Base-by-base conservation (phyloP, 2,888 invertebrate species). In the Scaeva pyrastri region DNA sequence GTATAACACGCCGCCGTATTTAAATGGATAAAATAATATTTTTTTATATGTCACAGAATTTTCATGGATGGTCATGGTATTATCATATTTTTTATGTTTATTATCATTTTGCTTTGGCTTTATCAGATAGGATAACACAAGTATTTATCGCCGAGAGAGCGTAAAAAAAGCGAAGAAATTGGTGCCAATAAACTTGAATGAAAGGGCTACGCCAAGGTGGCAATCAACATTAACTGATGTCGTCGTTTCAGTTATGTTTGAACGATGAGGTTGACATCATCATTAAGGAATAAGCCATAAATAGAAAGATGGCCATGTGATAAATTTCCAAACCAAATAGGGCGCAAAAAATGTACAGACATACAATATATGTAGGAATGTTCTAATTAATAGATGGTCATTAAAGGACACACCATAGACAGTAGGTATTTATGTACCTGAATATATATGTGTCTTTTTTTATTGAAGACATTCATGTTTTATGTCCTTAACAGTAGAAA, bases 231-330 rank as follows among this genome's bases (percentile, higher is more conserved):
- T 48, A 23, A 14, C 12, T 31, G 19, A 41, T 31, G 12, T 31
- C 31, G 26, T 62, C 43, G 21, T 21, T 41, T 41, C n/a, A 14
- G 23, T 43, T 43, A 16, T 19, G 5, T 58, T 58, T 43, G 11
- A 62, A 62, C n/a, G 31, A 66, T 48, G 12, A 48, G 12, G 31
- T 66, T 66, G 66, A 66, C 66, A 48, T 66, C 66, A 66, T 48
- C 64, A 64, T 31, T 16, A 64, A 8, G 12, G 48, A 48, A 60
- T 39, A 45, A 31, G 16, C 23, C 16, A 64, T 62, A 62, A 62
- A 62, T 62, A 64, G 41, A 7, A n/a, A 10, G 8, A n/a, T 31
- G 26, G 6, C 23, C 45, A 16, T 23, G 39, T 23, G 45, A 16
- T 11, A 11, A 16, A 43, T 14, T n/a, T 62, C 43, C 16, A n/a